Evolutionary conservation across 2,113 vertebrate species (phyloP).

Genomic region (Melanerpes aurifrons): DNA sequence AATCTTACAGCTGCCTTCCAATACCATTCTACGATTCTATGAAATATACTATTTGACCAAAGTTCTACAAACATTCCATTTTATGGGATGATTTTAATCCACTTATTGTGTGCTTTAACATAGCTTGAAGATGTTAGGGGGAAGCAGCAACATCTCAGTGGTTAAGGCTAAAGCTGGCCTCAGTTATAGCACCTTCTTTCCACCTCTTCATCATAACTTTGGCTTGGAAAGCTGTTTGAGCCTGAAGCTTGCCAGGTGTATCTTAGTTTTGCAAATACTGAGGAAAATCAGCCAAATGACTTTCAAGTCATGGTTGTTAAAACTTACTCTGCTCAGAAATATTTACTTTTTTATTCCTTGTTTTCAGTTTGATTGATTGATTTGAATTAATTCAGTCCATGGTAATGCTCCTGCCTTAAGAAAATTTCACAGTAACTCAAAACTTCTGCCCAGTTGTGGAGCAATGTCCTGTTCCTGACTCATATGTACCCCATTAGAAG

Average conservation of each 20-base stretch:
- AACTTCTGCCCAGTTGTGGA: background rate
- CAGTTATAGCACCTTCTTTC: background rate
- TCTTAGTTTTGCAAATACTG: constrained; percentile 30
- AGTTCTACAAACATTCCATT: background rate
- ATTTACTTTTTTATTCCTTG: background rate
- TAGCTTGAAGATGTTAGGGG: background rate
- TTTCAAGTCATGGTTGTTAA: background rate
- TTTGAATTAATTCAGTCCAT: background rate
- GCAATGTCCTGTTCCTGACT: background rate
- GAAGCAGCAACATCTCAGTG: background rate
- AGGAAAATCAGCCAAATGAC: constrained; percentile 28
- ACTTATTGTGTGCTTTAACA: constrained; percentile 30
- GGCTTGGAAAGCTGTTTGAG: background rate
- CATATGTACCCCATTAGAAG: background rate
- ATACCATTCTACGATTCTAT: no score
- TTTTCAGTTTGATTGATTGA: background rate
- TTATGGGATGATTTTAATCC: background rate
- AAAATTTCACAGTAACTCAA: background rate
- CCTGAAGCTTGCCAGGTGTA: constrained; percentile 19
- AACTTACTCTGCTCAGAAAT: constrained; percentile 14
- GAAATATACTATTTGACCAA: background rate
- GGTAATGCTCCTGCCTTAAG: background rate
- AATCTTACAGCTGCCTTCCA: no score
- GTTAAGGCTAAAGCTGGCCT: constrained; percentile 17
- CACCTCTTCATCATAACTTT: background rate